Percentiles rank a stretch among this genome's conserved stretches.
These are phyloP conservation scores for Falcaria lacertinaria DNA, from an alignment of 2,888 invertebrate genomes.

Conservation along the genomic window DNA sequence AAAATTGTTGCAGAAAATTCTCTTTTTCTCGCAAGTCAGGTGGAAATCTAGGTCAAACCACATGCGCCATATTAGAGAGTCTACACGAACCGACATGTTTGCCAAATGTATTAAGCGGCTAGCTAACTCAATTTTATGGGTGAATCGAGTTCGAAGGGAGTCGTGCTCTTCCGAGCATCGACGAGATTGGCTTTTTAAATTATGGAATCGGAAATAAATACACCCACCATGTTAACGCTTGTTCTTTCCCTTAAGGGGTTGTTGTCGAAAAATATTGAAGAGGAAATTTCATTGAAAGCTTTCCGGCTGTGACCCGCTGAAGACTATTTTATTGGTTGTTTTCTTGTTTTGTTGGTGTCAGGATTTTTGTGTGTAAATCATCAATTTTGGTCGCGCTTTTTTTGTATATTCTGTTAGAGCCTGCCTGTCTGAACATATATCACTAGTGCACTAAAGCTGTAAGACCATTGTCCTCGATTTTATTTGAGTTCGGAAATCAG, in stretches of 20 bases:
- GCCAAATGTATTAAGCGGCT: conserved; percentile 60
- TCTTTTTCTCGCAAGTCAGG: no score
- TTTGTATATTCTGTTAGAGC: no score
- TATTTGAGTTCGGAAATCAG: no score
- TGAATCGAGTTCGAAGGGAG: conserved; percentile 46
- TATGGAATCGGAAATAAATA: conserved; percentile 30
- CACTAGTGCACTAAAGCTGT: no score
- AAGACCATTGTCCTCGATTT: no score
- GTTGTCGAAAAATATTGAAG: background rate
- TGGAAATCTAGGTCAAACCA: background rate
- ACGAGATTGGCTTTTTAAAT: conserved; percentile 45
- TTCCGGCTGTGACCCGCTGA: no score
- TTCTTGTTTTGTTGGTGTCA: no score
- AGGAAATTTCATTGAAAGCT: background rate
- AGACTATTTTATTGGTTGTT: no score
- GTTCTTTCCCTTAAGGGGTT: background rate
- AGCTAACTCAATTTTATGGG: conserved; percentile 61
- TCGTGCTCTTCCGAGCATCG: conserved; percentile 24
- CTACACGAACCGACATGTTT: conserved; percentile 36
- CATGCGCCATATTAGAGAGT: background rate
- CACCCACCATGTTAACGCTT: conserved; percentile 4
- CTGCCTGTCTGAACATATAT: no score
- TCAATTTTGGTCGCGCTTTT: no score
- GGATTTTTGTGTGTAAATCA: no score
- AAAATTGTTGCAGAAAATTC: no score